Evolutionary conservation across 2,797 vertebrate species (phyloP).

Genomic region (Merluccius polli): DNA sequence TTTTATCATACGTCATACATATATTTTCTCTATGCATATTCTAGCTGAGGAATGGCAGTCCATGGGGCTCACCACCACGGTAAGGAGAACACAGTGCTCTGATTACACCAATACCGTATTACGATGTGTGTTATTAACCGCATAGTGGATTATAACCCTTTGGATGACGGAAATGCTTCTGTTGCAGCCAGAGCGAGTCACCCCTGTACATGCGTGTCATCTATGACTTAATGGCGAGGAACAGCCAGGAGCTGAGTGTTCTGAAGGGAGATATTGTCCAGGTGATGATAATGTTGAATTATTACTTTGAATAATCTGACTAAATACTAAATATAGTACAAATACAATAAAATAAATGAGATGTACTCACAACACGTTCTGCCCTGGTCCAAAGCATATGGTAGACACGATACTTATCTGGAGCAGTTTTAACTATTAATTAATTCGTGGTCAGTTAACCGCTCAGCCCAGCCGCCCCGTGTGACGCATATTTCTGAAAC

Average conservation of each 20-base stretch:
- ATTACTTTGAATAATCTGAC: not conserved
- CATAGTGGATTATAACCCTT: not conserved
- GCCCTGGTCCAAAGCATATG: not conserved
- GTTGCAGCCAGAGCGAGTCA: constrained; percentile 39
- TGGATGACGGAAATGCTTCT: not conserved
- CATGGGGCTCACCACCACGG: not conserved
- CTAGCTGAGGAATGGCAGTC: not conserved
- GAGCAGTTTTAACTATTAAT: not conserved
- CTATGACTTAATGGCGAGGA: constrained; percentile 81
- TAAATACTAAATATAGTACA: not conserved
- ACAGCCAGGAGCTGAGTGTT: constrained; percentile 79
- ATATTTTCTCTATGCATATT: not conserved
- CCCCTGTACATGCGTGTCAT: constrained; percentile 67
- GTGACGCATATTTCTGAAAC: too few relatives aligned
- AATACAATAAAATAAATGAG: not conserved
- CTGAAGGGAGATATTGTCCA: constrained; percentile 79
- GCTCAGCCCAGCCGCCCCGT: too few relatives aligned
- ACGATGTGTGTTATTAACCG: not conserved
- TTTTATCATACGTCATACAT: not conserved
- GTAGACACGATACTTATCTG: not conserved
- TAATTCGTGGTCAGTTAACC: too few relatives aligned
- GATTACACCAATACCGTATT: not conserved
- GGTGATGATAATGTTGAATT: constrained; percentile 54
- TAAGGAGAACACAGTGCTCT: not conserved
- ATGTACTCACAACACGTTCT: not conserved